phyloP scores from a whole-genome alignment of 92 coral and sea anemone genomes.

The Bergia sp. region DNA sequence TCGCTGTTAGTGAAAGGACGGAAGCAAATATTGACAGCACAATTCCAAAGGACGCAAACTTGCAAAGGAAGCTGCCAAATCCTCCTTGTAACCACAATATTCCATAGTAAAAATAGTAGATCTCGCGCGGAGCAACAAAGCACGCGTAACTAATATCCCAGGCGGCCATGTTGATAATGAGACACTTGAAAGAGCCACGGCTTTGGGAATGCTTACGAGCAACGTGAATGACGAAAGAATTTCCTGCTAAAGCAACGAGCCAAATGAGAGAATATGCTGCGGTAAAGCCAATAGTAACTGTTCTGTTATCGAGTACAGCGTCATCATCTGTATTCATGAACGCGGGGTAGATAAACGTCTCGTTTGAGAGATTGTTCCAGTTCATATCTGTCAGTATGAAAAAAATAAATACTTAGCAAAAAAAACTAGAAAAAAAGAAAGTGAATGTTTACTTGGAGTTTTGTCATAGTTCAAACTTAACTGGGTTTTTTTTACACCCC shows the following conservation, averaged over 20 bases:
- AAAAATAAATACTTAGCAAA: not conserved
- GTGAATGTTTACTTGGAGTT: not conserved
- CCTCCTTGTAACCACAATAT: constrained; percentile 1
- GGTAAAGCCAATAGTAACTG: not conserved
- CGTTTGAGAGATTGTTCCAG: not conserved
- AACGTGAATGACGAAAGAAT: constrained; percentile 6
- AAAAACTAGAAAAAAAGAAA: not conserved
- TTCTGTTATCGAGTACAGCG: not conserved
- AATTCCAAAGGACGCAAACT: constrained; percentile 10
- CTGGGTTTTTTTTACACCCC: too few relatives aligned
- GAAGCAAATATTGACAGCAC: constrained; percentile 8
- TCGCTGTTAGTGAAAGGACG: constrained; percentile 4
- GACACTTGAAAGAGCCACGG: not conserved
- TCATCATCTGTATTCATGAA: not conserved
- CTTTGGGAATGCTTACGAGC: not conserved
- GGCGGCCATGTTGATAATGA: constrained; percentile 1
- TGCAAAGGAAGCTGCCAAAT: constrained; percentile 2
- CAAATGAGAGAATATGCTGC: not conserved
- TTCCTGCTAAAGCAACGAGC: not conserved
- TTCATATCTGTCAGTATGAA: not conserved
- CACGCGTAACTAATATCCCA: constrained; percentile 3
- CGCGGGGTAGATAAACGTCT: not conserved
- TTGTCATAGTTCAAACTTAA: not conserved
- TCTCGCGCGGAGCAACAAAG: not conserved
- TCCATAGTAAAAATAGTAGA: not conserved